These are phyloP conservation scores for Noctua janthe DNA, from an alignment of 2,888 invertebrate species.

Conservation along the genomic window DNA sequence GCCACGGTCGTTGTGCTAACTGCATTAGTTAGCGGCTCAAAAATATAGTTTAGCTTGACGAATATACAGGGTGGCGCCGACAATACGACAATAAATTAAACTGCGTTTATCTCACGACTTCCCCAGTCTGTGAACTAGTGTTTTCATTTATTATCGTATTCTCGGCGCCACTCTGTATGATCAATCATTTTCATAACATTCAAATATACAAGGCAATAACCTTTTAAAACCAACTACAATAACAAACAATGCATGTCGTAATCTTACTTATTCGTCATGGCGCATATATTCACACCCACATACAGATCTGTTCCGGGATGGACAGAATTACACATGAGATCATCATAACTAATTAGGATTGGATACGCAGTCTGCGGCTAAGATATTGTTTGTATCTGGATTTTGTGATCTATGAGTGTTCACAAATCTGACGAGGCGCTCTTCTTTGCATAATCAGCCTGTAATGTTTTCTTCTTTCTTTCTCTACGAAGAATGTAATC, in stretches of 20 bases:
- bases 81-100: too few relatives aligned
- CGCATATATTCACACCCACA: slow-evolving; percentile 52
- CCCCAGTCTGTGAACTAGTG: too few relatives aligned
- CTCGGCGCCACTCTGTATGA: background rate
- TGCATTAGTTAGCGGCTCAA: background rate
- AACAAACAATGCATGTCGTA: slow-evolving; percentile 21
- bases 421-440: background rate
- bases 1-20: background rate
- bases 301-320: slow-evolving; percentile 44
- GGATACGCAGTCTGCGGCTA: slow-evolving; percentile 7
- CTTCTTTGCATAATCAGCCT: background rate
- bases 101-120: too few relatives aligned
- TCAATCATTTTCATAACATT: background rate
- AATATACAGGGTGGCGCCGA: too few relatives aligned
- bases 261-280: slow-evolving; percentile 40
- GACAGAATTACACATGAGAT: slow-evolving; percentile 50
- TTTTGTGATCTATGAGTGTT: background rate
- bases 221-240: slow-evolving; percentile 6
- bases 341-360: slow-evolving; percentile 57
- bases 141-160: too few relatives aligned
- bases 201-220: slow-evolving; percentile 7
- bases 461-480: too few relatives aligned
- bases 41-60: background rate
- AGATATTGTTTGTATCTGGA: slow-evolving; percentile 16
- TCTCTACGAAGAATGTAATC: background rate